Conservation (phyloP, 2,888 invertebrate genomes). For the Tetragnatha montana region DNA sequence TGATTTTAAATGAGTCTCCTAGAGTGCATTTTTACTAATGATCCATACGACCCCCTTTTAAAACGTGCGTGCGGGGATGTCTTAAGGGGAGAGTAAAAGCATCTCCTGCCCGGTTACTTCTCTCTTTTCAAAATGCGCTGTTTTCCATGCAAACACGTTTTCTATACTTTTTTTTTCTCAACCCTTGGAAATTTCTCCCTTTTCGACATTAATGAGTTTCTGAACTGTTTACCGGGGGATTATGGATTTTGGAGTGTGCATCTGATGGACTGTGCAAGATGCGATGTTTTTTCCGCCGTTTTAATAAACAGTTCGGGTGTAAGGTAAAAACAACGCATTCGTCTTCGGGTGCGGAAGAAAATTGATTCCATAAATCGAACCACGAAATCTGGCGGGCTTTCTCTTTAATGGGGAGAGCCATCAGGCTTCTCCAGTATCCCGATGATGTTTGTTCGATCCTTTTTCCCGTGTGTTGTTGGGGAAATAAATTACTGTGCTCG, state of each 20-base stretch:
- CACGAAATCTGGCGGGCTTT: neutral
- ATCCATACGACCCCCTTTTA: slow-evolving; percentile 32
- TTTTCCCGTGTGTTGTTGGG: too few species aligned
- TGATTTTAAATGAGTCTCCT: slow-evolving; percentile 63
- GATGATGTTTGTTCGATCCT: neutral
- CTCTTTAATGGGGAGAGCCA: neutral
- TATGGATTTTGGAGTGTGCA: neutral
- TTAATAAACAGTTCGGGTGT: neutral
- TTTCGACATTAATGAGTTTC: neutral
- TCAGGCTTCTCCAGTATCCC: neutral
- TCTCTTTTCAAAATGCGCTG: neutral
- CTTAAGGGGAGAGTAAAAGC: slow-evolving; percentile 23
- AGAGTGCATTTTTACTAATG: slow-evolving; percentile 59
- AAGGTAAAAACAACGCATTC: neutral
- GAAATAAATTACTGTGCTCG: too few species aligned
- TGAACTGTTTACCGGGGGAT: neutral
- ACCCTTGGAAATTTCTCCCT: neutral
- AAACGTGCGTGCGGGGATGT: slow-evolving; percentile 20
- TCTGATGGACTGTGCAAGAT: neutral
- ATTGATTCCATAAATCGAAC: neutral
- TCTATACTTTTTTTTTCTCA: neutral
- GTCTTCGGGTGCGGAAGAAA: neutral
- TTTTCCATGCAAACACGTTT: neutral
- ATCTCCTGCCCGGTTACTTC: slow-evolving; percentile 10
- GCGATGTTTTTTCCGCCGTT: neutral